Evolutionary conservation across 2,797 vertebrate genomes (phyloP), one percentile per base, ranked within the genome.

Genomic region (Synaphobranchus kaupii): DNA sequence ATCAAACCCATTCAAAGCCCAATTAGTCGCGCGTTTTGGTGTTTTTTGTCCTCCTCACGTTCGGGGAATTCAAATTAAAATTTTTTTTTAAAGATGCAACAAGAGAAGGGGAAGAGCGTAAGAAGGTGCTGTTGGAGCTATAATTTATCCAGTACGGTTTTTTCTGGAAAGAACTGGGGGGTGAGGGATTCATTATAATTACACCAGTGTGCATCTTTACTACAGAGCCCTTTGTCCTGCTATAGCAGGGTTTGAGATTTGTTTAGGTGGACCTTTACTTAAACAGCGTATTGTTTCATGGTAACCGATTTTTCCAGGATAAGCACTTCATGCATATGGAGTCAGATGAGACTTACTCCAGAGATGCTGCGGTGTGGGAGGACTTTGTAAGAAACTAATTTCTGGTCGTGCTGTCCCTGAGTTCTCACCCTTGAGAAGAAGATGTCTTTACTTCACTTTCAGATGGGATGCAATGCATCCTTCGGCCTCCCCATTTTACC

Each of bases 21-120:
- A 93, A 91, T 93, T 91, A 92, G 91, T 85, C 86, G 15, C 86
- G 52, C 89, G 66, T 85, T 91, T 90, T 88, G 88, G 78, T 90
- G 25, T 84, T 56, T 82, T 47, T 6, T 84, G 84, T 68, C 60
- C 52, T 68, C 60, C 52, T 44, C 0, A 52, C 44, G 66, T 47
- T 28, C 13, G 54, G 86, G 86, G 87, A 90, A 56, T 56, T 10
- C n/a, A n/a, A n/a, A n/a, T n/a, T n/a, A n/a, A n/a, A n/a, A n/a
- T 56, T 68, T 28, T 68, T 85, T 86, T 81, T 86, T 89, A 81
- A 88, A 88, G 80, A 88, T 91, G 60, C 88, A 85, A 86, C 90
- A 89, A 66, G 34, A 87, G 68, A 58, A 66, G 17, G 63, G 88
- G 84, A 84, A 76, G 63, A 84, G 87, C 39, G 25, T 4, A 90